Base-by-base conservation (phyloP, 2,888 invertebrate species). In the Miltochrista miniata region DNA sequence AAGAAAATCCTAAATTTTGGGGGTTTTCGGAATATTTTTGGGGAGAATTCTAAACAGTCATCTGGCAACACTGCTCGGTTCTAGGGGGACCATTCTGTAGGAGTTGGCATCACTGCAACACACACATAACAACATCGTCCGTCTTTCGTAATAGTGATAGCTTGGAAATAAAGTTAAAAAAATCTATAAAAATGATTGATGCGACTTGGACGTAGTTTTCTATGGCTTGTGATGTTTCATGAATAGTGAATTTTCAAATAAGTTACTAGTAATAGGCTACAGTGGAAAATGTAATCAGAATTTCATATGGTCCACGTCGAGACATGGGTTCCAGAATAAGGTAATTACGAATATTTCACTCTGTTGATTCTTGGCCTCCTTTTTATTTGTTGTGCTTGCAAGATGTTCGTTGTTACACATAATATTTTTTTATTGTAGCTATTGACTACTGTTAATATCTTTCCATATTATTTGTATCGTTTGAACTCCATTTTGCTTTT, bases 321-420 rank as follows among this genome's bases (percentile, higher is more conserved):
- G 85, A 83, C 77, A 90, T 90, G 90, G 89, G 90, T 87, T 90
- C 90, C 83, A 85, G 90, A 84, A 70, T 90, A 76, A 85, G 90
- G 90, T 89, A 84, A 76, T 62, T 69, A 61, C 45, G 53, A 51
- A 37, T 63, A 38, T 51, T 55, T 52, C 29, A 50, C 8, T 7
- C 0, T 44, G 13, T 24, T 33, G 30, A 3, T 38, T 29, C 18
- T 18, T n/a, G 7, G 29, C 13, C 41, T 10, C 1, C 1, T 33
- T 29, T 33, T 29, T 39, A 1, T 15, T 9, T 13, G 15, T 47
- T 34, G 7, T 18, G 50, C 29, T n/a, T 13, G 13, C 12, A 3
- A 12, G 12, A 33, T 34, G 33, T 44, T 35, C 7, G 10, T 18
- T 12, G n/a, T 31, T 31, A 14, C 1, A 13, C 7, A 13, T 31